Evolutionary conservation across 2,797 vertebrate genomes (phyloP).

Genomic region (Atherinosoma microstoma): DNA sequence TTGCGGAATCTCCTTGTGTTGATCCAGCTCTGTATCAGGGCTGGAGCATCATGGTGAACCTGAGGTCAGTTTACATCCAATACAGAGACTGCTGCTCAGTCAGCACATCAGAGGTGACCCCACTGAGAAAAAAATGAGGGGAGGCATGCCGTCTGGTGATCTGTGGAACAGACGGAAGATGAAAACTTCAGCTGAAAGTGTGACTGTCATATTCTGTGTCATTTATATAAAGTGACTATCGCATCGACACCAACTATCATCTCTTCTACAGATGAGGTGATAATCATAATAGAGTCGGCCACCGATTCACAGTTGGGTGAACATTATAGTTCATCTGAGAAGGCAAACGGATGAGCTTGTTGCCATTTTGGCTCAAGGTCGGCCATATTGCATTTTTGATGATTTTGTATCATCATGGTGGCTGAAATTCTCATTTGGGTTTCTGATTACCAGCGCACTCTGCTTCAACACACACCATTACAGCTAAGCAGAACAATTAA

Average conservation of each 20-base stretch:
- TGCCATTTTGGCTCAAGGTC: conserved; percentile 64
- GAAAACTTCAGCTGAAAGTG: neutral
- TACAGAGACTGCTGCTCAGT: conserved; percentile 42
- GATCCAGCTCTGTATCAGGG: conserved; percentile 61
- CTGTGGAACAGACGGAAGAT: neutral
- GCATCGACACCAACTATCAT: conserved; percentile 29
- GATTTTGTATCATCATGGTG: conserved; percentile 23
- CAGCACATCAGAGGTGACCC: conserved; percentile 61
- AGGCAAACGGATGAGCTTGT: conserved; percentile 2
- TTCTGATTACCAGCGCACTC: conserved; percentile 42
- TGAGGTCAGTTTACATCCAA: conserved; percentile 45
- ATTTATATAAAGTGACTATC: conserved; percentile 57
- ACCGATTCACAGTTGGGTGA: conserved; percentile 51
- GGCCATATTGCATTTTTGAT: conserved; percentile 18
- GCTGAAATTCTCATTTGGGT: conserved; percentile 38
- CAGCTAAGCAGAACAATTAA: conserved; percentile 64
- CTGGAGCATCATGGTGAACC: conserved; percentile 44
- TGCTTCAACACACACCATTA: conserved; percentile 28
- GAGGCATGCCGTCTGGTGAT: conserved; percentile 3
- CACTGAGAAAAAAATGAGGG: neutral
- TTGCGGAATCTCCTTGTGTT: conserved; percentile 72
- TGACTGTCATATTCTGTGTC: conserved; percentile 34
- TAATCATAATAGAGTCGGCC: conserved; percentile 61
- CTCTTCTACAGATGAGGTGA: conserved; percentile 41
- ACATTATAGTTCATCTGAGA: conserved; percentile 35